These are phyloP conservation scores for Thymelicus lineola DNA, from an alignment of 2,888 invertebrate genomes.

Conservation along the genomic window DNA sequence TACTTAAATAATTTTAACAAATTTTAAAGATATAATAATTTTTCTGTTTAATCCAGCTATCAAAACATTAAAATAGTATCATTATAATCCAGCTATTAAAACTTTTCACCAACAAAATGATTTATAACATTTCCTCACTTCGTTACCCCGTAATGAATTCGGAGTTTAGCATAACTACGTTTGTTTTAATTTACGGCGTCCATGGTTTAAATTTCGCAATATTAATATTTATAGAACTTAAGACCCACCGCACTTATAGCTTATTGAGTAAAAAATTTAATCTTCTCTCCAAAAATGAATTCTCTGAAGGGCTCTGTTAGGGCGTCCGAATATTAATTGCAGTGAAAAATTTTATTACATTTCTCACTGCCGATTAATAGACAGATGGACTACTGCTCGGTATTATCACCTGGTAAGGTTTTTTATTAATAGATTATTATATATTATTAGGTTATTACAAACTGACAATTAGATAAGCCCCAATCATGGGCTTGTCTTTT, in stretches of 20 bases:
- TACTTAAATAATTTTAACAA: too few species aligned
- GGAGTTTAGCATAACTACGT: conserved; percentile 31
- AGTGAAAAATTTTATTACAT: conserved; percentile 6
- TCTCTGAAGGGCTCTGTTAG: conserved; percentile 2
- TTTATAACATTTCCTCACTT: conserved; percentile 1
- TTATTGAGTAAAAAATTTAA: conserved; percentile 35
- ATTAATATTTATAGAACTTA: conserved; percentile 33
- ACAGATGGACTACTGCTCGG: not conserved
- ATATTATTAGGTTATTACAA: too few species aligned
- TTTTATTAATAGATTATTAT: too few species aligned
- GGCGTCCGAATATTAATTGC: conserved; percentile 21
- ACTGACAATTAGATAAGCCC: too few species aligned
- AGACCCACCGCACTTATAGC: conserved; percentile 23
- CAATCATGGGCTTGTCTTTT: too few species aligned
- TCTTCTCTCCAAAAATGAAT: conserved; percentile 26
- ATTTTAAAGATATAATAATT: not conserved
- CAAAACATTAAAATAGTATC: too few species aligned
- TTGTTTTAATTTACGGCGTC: conserved; percentile 33
- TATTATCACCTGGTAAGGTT: too few species aligned
- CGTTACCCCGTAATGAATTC: conserved; percentile 19
- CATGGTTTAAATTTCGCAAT: conserved; percentile 25
- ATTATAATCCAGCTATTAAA: not conserved
- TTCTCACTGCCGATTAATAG: not conserved
- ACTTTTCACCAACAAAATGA: not conserved
- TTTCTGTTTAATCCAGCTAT: not conserved